Conservation (phyloP, 2,113 vertebrate genomes). For the Sialia sialis region DNA sequence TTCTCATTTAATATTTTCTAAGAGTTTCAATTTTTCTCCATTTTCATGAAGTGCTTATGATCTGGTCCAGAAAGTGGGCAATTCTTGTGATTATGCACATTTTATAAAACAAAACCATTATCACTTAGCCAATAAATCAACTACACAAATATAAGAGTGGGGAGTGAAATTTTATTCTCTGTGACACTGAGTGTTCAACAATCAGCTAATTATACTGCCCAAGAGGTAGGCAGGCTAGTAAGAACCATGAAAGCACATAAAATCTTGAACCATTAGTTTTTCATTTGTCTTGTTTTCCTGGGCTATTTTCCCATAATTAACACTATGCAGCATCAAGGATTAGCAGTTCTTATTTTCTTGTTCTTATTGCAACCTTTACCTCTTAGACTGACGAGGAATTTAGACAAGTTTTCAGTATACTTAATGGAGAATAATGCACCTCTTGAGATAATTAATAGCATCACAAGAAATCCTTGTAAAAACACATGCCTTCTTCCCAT, state of each 20-base stretch:
- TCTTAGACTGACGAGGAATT: not conserved
- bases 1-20: not conserved
- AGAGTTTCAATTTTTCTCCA: not conserved
- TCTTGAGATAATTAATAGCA: not conserved
- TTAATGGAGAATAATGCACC: not conserved
- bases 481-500: not conserved
- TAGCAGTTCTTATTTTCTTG: not conserved
- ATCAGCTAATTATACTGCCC: not conserved
- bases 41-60: not conserved
- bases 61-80: not conserved
- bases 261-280: not conserved
- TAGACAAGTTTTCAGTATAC: not conserved
- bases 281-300: not conserved
- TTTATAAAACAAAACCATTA: not conserved
- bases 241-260: not conserved
- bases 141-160: not conserved
- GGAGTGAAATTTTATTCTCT: not conserved
- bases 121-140: not conserved
- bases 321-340: not conserved
- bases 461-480: not conserved
- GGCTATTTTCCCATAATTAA: not conserved
- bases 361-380: not conserved
- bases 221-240: not conserved
- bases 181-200: not conserved
- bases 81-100: not conserved